phyloP scores from a whole-genome alignment of 2,888 invertebrate species.

The Melanotus villosus region DNA sequence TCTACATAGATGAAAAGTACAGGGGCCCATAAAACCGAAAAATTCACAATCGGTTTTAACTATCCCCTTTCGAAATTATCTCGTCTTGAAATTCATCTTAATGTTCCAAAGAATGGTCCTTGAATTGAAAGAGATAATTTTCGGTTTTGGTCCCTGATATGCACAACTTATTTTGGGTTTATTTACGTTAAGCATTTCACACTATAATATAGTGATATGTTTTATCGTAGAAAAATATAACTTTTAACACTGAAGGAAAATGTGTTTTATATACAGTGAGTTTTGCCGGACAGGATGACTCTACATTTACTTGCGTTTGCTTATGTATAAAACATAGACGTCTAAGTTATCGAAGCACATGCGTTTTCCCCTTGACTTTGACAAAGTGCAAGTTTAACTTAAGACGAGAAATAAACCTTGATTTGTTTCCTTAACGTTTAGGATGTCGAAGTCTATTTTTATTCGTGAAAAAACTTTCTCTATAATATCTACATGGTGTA shows the following conservation, averaged over 20 bases:
- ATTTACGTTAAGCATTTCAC: background rate
- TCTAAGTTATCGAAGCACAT: conserved; percentile 41
- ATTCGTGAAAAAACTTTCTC: background rate
- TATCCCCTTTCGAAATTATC: background rate
- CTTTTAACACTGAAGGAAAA: conserved; percentile 2
- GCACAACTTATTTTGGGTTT: background rate
- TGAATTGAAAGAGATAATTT: background rate
- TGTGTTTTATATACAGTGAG: conserved; percentile 24
- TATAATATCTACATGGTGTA: too few relatives aligned
- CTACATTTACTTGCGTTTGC: conserved; percentile 16
- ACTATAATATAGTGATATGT: conserved; percentile 24
- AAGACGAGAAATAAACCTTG: background rate
- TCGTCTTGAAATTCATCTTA: background rate
- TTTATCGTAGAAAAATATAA: conserved; percentile 30
- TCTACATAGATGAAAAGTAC: background rate
- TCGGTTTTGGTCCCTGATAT: conserved; percentile 21
- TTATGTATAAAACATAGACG: conserved; percentile 32
- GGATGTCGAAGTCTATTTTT: background rate
- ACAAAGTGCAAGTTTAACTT: conserved; percentile 14
- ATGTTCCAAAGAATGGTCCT: background rate
- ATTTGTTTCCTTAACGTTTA: background rate
- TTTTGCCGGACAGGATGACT: conserved; percentile 16
- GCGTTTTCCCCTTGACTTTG: conserved; percentile 45
- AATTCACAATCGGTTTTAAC: background rate
- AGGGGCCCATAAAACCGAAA: conserved; percentile 21